Conservation (phyloP, 2,888 invertebrate species). For the Oscheius sp. region DNA sequence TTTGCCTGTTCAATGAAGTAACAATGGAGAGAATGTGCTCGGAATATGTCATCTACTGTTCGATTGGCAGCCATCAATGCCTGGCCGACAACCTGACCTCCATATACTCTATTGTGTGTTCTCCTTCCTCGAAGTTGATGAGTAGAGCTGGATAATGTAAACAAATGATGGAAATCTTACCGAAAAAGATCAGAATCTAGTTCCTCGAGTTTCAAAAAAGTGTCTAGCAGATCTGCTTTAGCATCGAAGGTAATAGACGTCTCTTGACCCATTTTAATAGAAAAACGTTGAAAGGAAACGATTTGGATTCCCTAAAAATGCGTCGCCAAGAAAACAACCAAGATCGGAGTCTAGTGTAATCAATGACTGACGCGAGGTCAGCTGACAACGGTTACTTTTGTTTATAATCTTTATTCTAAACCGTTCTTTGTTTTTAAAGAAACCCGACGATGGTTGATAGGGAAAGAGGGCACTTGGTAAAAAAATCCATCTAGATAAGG, state of each 20-base stretch:
- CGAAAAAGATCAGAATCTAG: slow-evolving; percentile 46
- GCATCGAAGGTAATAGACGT: slow-evolving; percentile 8
- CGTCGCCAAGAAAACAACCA: not conserved
- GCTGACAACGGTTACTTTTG: not conserved
- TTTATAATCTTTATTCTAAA: not conserved
- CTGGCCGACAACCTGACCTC: slow-evolving; percentile 71
- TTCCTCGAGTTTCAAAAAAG: slow-evolving; percentile 49
- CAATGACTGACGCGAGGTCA: not conserved
- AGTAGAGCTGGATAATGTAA: slow-evolving; percentile 44
- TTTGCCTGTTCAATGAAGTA: slow-evolving; percentile 70
- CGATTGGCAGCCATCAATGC: slow-evolving; percentile 71
- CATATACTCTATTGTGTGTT: slow-evolving; percentile 67
- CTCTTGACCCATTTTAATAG: slow-evolving; percentile 3
- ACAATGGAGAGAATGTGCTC: slow-evolving; percentile 72
- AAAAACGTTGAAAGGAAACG: not conserved
- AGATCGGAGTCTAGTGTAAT: slow-evolving; percentile 10
- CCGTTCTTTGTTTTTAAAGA: not conserved
- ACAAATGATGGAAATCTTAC: not conserved
- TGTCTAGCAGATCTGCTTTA: slow-evolving; percentile 41
- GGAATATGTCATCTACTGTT: slow-evolving; percentile 68
- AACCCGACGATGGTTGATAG: slow-evolving; percentile 10
- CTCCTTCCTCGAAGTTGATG: slow-evolving; percentile 50
- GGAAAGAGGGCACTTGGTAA: not conserved
- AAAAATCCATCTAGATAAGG: too few relatives aligned
- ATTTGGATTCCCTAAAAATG: not conserved